Conservation (phyloP, 2,113 vertebrate genomes). For the Zapus hudsonius region DNA sequence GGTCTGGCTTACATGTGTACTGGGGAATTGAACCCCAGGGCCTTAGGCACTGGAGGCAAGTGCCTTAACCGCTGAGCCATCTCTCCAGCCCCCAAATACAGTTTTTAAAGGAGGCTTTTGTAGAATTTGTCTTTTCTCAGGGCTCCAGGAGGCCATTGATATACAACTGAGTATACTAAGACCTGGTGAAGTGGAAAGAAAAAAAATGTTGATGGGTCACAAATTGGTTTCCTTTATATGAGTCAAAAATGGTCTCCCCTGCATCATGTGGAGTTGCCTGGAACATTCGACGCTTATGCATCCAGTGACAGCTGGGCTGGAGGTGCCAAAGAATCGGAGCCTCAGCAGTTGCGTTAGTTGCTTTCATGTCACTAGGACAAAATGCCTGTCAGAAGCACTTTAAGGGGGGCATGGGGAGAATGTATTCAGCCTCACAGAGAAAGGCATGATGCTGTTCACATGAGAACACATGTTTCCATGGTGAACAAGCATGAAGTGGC, state of each 20-base stretch:
- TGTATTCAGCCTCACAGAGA: neutral
- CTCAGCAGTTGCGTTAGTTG: neutral
- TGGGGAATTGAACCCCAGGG: too few species aligned
- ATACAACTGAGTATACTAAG: neutral
- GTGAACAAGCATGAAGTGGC: too few species aligned
- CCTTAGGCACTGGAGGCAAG: too few species aligned
- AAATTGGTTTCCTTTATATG: neutral
- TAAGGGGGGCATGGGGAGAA: neutral
- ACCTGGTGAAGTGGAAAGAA: neutral
- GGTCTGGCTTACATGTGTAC: too few species aligned
- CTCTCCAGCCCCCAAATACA: too few species aligned
- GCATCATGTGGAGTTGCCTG: fast-evolving
- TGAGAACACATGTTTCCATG: fast-evolving
- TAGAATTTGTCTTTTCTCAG: neutral
- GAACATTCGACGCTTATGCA: neutral
- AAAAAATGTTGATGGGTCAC: neutral
- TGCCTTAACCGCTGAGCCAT: too few species aligned
- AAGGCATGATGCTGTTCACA: neutral
- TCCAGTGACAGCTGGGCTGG: neutral
- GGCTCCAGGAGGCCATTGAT: neutral
- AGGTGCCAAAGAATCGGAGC: neutral
- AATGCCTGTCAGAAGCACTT: neutral
- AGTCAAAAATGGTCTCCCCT: neutral
- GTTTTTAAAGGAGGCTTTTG: neutral
- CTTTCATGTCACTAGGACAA: neutral